These are phyloP conservation scores for Galeopterus variegatus DNA, from an alignment of 2,113 vertebrate genomes.

Conservation along the genomic window DNA sequence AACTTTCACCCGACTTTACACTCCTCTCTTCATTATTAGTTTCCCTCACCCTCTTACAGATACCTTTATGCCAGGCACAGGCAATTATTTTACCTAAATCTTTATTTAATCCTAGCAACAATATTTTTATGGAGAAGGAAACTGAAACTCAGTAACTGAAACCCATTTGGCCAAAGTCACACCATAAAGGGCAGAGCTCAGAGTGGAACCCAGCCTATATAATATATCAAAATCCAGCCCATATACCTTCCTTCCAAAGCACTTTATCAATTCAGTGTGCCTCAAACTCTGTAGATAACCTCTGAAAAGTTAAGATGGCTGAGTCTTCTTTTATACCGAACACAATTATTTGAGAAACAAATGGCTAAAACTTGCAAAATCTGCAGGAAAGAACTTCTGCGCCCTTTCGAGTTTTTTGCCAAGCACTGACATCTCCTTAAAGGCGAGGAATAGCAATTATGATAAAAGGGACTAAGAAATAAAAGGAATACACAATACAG, in stretches of 20 bases:
- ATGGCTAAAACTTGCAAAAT: not conserved
- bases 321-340: constrained; percentile 11
- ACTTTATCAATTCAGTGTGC: not conserved
- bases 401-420: not conserved
- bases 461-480: constrained; percentile 56
- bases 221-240: not conserved
- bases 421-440: constrained; percentile 11
- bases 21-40: not conserved
- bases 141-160: not conserved
- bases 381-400: constrained; percentile 48
- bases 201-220: not conserved
- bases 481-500: constrained; percentile 31
- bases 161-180: not conserved
- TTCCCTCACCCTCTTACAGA: not conserved
- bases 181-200: not conserved
- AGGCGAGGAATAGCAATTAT: constrained; percentile 53
- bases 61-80: not conserved
- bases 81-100: not conserved
- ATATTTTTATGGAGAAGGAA: constrained; percentile 43
- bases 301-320: not conserved
- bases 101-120: not conserved
- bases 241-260: not conserved
- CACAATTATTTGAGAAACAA: constrained; percentile 58
- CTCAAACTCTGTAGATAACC: constrained; percentile 37
- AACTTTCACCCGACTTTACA: not conserved